Evolutionary conservation across 2,797 vertebrate genomes (phyloP).

Genomic region (Hirundo rustica): DNA sequence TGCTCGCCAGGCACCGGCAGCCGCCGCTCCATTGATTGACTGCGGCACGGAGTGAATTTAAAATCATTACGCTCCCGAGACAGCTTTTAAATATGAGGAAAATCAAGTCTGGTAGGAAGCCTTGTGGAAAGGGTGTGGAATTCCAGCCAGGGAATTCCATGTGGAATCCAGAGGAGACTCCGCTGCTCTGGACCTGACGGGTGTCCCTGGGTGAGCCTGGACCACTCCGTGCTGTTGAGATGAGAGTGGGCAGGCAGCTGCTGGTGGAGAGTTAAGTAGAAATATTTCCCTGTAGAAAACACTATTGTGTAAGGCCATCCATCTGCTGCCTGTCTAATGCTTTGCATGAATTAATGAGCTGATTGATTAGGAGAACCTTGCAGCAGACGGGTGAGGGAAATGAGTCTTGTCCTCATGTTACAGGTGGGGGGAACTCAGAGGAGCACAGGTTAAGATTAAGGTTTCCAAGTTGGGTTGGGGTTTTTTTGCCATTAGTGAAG

Average conservation of each 20-base stretch:
- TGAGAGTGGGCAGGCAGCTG: not conserved
- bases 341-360: slow-evolving; percentile 49
- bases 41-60: slow-evolving; percentile 13
- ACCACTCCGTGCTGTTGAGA: accelerated
- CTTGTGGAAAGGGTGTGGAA: not conserved
- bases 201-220: not conserved
- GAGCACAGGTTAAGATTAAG: not conserved
- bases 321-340: slow-evolving; percentile 27
- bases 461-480: not conserved
- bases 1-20: not conserved
- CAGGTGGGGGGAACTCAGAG: not conserved
- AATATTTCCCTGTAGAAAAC: not conserved
- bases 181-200: accelerated
- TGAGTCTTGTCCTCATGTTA: not conserved
- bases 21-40: slow-evolving; percentile 38
- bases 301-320: slow-evolving; percentile 10
- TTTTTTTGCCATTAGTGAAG: not conserved
- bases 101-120: not conserved
- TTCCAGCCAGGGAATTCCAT: not conserved
- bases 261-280: not conserved
- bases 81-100: slow-evolving; percentile 27
- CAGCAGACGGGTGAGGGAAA: not conserved
- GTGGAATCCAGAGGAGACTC: not conserved
- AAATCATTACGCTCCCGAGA: slow-evolving; percentile 22
- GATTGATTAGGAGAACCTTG: slow-evolving; percentile 43